These are phyloP conservation scores for Anastatus disparis DNA, from an alignment of 1,140 invertebrate genomes.

Conservation along the genomic window DNA sequence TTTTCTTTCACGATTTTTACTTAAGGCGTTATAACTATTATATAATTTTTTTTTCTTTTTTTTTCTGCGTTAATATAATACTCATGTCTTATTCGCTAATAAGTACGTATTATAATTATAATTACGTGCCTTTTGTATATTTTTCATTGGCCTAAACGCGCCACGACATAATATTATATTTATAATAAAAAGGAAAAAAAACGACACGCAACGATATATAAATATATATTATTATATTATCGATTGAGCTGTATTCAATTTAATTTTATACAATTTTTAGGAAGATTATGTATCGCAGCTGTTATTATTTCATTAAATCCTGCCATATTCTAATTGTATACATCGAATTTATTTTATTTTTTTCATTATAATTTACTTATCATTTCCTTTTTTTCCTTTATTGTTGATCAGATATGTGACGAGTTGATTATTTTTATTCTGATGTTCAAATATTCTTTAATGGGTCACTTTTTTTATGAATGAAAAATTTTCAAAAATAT, in stretches of 20 bases:
- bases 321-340: constrained; percentile 54
- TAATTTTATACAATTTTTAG: constrained; percentile 50
- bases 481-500: too few relatives aligned
- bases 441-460: not conserved
- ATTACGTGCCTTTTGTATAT: constrained; percentile 45
- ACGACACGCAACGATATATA: constrained; percentile 29
- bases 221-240: constrained; percentile 26
- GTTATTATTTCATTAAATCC: constrained; percentile 60
- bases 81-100: constrained; percentile 30
- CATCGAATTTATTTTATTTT: constrained; percentile 23
- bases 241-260: constrained; percentile 42
- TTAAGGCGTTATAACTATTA: constrained; percentile 28
- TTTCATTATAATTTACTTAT: constrained; percentile 3
- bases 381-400: constrained; percentile 20
- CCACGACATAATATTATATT: constrained; percentile 38
- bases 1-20: too few relatives aligned
- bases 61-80: constrained; percentile 12
- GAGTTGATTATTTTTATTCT: not conserved
- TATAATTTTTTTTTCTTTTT: constrained; percentile 11
- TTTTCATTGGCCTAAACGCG: constrained; percentile 35
- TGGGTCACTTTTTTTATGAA: not conserved
- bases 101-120: constrained; percentile 43
- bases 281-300: constrained; percentile 48
- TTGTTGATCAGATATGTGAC: constrained; percentile 27
- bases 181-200: too few relatives aligned